Evolutionary conservation across 1,140 invertebrate species (phyloP).

Genomic region (Sarcophaga peregrina): DNA sequence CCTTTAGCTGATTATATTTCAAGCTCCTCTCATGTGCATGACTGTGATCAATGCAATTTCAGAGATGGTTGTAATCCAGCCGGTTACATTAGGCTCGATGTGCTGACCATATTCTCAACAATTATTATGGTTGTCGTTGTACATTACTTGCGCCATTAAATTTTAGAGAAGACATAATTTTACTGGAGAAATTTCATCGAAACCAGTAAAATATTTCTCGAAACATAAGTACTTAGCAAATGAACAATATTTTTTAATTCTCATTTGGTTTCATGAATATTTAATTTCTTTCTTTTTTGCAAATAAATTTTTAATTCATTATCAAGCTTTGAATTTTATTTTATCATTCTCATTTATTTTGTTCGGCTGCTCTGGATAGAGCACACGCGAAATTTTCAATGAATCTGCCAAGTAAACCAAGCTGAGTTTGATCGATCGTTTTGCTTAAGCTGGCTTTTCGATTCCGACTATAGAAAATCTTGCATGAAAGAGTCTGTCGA

Average conservation of each 20-base stretch:
- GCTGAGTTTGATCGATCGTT: too few relatives aligned
- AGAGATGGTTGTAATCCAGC: constrained; percentile 42
- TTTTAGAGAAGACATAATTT: background rate
- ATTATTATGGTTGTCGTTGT: background rate
- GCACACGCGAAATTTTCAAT: too few relatives aligned
- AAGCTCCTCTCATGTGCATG: background rate
- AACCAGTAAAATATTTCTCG: background rate
- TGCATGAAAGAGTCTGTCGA: too few relatives aligned
- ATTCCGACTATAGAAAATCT: too few relatives aligned
- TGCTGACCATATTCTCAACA: background rate
- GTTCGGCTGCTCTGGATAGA: too few relatives aligned
- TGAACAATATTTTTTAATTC: too few relatives aligned
- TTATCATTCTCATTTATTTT: too few relatives aligned
- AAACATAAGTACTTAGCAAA: background rate
- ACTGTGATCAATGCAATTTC: constrained; percentile 25
- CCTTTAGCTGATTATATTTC: background rate
- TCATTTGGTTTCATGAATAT: too few relatives aligned
- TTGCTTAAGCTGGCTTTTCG: too few relatives aligned
- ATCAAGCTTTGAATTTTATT: too few relatives aligned
- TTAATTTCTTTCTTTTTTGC: background rate
- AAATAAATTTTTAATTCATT: background rate
- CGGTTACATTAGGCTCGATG: background rate
- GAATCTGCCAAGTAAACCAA: too few relatives aligned
- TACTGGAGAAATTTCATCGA: too few relatives aligned
- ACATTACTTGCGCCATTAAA: background rate